Base-by-base conservation (phyloP, 2,797 vertebrate species). In the Amazona finschi region DNA sequence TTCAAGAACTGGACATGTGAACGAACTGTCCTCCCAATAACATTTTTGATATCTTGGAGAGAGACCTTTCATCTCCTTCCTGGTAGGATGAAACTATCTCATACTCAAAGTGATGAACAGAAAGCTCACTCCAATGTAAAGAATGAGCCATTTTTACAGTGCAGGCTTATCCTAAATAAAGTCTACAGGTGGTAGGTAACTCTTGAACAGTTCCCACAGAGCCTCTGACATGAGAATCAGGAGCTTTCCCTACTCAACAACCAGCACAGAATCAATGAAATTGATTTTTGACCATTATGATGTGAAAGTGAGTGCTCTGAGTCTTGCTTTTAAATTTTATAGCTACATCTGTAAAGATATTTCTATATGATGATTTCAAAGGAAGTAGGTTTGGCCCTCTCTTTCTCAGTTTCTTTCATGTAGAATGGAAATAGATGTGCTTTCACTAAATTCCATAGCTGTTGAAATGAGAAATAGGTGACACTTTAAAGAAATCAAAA, bases 261-360 rank as follows among this genome's bases (percentile, higher is more conserved):
- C 17, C 58, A 61, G 31, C 43, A 71, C 1, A 69, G 73, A 69
- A 95, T 94, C 92, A 88, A 90, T 86, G 24, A 77, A 83, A 91
- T 88, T 77, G 76, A 86, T 91, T 94, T 90, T 88, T 65, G 38
- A 15, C 62, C 66, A 86, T 95, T 95, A 91, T 88, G 58, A 75
- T 86, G 66, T 84, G 77, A 86, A 95, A 93, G 73, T 79, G 57
- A 94, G 41, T 70, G 73, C 53, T 90, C 46, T 21, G 49, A 87
- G 43, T 79, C 81, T 89, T 77, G 70, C 83, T 93, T 93, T 93
- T 90, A 88, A 86, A 88, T 58, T 88, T 93, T 86, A 90, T 88
- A 84, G 44, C 65, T 95, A 50, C 30, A 17, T 58, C 30, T 84
- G 62, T 36, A 75, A 94, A 95, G 62, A 64, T 74, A 92, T 52